These are phyloP conservation scores for Aricia agestis DNA, from an alignment of 1,140 invertebrate genomes.

Conservation along the genomic window DNA sequence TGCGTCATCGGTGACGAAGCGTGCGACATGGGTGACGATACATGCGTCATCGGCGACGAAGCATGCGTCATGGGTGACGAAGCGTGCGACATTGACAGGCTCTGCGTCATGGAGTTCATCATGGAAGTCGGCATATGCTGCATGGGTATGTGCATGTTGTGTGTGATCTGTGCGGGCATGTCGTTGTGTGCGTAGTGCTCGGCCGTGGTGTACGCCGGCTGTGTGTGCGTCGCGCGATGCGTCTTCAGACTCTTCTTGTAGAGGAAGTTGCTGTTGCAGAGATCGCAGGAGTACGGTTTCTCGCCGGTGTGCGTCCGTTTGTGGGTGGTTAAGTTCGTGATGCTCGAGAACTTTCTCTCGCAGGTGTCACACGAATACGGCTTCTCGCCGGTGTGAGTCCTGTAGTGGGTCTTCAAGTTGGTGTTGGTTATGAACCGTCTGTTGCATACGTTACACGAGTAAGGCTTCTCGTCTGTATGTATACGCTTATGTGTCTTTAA, in stretches of 20 bases:
- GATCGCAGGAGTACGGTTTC: constrained; percentile 8
- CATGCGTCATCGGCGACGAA: background rate
- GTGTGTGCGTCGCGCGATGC: constrained; percentile 8
- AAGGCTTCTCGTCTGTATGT: constrained; percentile 18
- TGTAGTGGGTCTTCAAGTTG: background rate
- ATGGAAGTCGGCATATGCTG: background rate
- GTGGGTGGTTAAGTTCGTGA: constrained; percentile 4
- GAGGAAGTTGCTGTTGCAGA: constrained; percentile 10
- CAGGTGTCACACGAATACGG: background rate
- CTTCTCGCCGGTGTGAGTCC: constrained; percentile 6
- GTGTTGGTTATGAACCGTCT: constrained; percentile 7
- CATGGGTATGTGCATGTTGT: background rate
- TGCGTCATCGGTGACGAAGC: background rate
- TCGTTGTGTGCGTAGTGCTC: background rate
- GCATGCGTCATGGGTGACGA: background rate
- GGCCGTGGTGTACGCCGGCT: background rate
- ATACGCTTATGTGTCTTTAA: constrained; percentile 10
- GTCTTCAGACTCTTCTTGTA: constrained; percentile 15
- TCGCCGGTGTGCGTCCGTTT: background rate
- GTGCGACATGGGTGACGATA: background rate
- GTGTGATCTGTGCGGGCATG: background rate
- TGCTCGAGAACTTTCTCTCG: constrained; percentile 8
- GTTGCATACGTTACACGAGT: constrained; percentile 16
- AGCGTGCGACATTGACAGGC: background rate
- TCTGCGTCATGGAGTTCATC: background rate